phyloP scores from a whole-genome alignment of 2,113 vertebrate genomes.

The Taxidea taxus region DNA sequence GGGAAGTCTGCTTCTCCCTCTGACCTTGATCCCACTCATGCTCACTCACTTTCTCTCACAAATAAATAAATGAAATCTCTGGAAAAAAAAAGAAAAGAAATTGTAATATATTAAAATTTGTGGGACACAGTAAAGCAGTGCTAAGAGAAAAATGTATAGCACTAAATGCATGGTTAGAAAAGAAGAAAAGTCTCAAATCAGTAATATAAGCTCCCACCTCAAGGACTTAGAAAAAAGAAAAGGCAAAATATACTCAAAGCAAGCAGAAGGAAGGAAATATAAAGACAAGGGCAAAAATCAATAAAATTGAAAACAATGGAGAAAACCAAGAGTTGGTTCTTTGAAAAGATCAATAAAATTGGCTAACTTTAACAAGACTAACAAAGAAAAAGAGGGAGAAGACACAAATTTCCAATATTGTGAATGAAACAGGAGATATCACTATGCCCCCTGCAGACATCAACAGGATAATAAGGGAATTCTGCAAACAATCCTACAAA shows the following conservation, averaged over 20 bases:
- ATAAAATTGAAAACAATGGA: background rate
- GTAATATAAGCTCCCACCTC: background rate
- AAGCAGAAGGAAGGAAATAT: background rate
- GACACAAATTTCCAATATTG: background rate
- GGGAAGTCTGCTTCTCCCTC: too few species aligned
- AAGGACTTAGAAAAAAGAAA: background rate
- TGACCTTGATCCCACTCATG: too few species aligned
- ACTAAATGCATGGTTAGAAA: background rate
- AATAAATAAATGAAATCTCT: too few species aligned
- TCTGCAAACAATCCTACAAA: background rate
- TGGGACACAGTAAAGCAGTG: background rate
- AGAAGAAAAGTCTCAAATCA: background rate
- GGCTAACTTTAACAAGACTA: background rate
- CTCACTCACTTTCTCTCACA: too few species aligned
- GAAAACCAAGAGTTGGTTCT: background rate
- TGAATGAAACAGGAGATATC: background rate
- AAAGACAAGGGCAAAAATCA: background rate
- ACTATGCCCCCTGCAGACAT: background rate
- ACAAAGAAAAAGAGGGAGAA: background rate
- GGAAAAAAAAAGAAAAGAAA: background rate
- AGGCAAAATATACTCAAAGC: background rate
- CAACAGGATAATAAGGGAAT: background rate
- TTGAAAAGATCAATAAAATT: background rate
- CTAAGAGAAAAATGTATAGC: background rate
- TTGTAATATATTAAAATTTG: background rate